Evolutionary conservation across 2,888 invertebrate species (phyloP), one percentile per base, ranked within the genome.

Genomic region (Eupithecia dodoneata): DNA sequence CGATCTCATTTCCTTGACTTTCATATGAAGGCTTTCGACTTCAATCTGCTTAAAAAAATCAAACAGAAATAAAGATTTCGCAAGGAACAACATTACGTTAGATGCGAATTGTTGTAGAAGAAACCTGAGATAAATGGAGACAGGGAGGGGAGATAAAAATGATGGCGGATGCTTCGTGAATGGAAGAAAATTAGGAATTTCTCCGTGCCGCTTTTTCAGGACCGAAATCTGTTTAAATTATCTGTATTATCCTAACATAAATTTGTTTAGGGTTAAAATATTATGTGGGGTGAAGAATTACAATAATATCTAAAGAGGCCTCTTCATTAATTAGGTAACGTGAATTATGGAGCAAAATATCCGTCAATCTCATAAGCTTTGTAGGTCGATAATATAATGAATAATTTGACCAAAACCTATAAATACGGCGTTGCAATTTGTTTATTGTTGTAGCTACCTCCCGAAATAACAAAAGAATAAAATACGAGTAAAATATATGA

Each of bases 41-140:
- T 89, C 90, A 92, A 93, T 93, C 91, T 91, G 91, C 90, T 93
- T 94, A 91, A 88, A 89, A 90, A 88, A 92, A 94, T 91, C 91
- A 92, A 93, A 93, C 93, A 94, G 94, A 94, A 94, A 95, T 94
- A 94, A 93, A 93, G 94, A 94, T 94, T 94, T 93, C 86, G 89
- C 89, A 90, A 91, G 92, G 93, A 92, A 94, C 93, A 94, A 93
- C 92, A 93, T 93, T 94, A 94, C 90, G 91, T 93, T 90, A 90
- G 91, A 90, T 89, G 89, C 87, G 91, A 92, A 90, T 92, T 91
- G 88, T 88, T 90, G 91, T 89, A 89, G 87, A 86, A 91, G 89
- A 89, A 90, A 88, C 89, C 87, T 85, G 89, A 93, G 93, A 94
- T 94, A 94, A 93, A 94, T 92, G 91, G 89, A 90, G 90, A 91